A percentile compares a stretch with the other conserved stretches of the same genome.
These are phyloP conservation scores for Chlamydotis undulata DNA, from an alignment of 2,113 vertebrate species.

Conservation along the genomic window DNA sequence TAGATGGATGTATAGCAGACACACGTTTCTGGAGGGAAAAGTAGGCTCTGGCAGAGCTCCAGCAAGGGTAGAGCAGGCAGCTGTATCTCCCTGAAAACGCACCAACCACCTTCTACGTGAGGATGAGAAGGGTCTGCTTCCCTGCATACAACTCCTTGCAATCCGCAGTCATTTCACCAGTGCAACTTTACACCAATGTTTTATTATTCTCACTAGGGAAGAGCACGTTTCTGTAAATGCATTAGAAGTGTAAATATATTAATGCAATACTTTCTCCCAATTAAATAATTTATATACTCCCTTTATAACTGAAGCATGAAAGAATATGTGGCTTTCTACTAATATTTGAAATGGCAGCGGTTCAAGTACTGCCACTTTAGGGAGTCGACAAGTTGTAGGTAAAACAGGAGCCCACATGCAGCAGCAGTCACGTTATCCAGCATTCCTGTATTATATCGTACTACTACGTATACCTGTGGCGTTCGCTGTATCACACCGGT, in stretches of 20 bases:
- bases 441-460: not conserved
- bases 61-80: constrained; percentile 56
- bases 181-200: not conserved
- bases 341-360: constrained; percentile 60
- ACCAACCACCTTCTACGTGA: constrained; percentile 10
- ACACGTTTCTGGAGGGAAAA: constrained; percentile 59
- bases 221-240: constrained; percentile 59
- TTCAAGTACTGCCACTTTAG: constrained; percentile 46
- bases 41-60: constrained; percentile 56
- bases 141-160: not conserved
- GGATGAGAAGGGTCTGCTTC: not conserved
- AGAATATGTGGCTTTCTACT: constrained; percentile 45
- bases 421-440: not conserved
- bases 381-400: constrained; percentile 16
- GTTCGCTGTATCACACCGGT: not conserved
- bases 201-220: constrained; percentile 45
- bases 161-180: fast-evolving
- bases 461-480: not conserved
- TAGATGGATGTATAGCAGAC: constrained; percentile 10
- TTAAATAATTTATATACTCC: constrained; percentile 60
- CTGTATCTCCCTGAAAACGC: constrained; percentile 21
- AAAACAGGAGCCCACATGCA: not conserved
- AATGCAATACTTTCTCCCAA: constrained; percentile 76
- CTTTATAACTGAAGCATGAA: constrained; percentile 66
- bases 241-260: constrained; percentile 72